phyloP scores from a whole-genome alignment of 2,888 invertebrate species.

The Phanerotoma sp. region DNA sequence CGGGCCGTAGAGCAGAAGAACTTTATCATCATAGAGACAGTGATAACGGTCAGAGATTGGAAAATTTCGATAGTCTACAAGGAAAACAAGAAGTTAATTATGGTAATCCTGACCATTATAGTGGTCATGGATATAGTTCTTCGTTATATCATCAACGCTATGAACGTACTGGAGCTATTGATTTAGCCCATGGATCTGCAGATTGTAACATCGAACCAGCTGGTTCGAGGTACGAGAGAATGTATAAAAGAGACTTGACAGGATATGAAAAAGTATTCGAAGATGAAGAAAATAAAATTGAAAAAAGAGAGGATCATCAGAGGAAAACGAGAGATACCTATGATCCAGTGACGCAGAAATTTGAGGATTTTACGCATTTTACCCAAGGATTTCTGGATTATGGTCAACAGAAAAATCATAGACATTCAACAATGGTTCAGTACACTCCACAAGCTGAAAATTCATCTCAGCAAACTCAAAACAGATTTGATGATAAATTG shows the following conservation, averaged over 20 bases:
- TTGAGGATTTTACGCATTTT: conserved; percentile 35
- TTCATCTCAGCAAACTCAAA: too few relatives aligned
- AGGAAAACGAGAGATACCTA: not conserved
- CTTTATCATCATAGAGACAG: conserved; percentile 14
- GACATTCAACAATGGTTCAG: conserved; percentile 6
- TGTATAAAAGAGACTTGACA: conserved; percentile 36
- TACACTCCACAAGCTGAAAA: conserved; percentile 38
- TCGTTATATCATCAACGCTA: conserved; percentile 4
- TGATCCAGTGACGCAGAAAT: conserved; percentile 21
- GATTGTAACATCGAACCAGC: conserved; percentile 1
- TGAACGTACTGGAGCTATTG: conserved; percentile 20
- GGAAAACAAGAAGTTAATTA: conserved; percentile 2
- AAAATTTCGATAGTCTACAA: conserved; percentile 12
- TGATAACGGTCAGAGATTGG: conserved; percentile 6
- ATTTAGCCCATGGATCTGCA: conserved; percentile 22
- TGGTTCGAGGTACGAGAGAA: conserved; percentile 22
- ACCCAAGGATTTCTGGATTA: conserved; percentile 18
- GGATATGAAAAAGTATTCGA: too few relatives aligned
- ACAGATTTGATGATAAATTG: too few relatives aligned
- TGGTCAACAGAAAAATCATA: conserved; percentile 6
- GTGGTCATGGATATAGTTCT: not conserved
- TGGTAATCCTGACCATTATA: not conserved
- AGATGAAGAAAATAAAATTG: too few relatives aligned
- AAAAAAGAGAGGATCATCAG: too few relatives aligned
- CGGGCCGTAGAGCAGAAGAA: conserved; percentile 29